Percentiles rank a stretch among this genome's conserved stretches.
Conservation (phyloP, 2,888 invertebrate species). For the Palloptera scutellata region DNA sequence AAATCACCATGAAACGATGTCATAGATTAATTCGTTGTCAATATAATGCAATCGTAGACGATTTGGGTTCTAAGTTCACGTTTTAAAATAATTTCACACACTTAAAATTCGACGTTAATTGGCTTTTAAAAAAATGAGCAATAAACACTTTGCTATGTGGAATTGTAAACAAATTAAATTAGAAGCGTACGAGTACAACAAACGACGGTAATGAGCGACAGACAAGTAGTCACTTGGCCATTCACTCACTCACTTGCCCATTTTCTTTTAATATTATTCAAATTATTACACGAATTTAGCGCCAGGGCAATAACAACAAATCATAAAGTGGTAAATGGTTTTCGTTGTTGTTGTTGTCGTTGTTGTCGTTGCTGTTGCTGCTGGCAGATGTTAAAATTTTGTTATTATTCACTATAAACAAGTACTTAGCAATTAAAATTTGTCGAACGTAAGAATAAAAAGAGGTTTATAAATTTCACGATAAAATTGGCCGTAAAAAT, state of each 20-base stretch:
- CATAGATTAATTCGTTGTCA: conserved; percentile 35
- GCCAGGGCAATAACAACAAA: conserved; percentile 30
- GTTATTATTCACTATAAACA: conserved; percentile 38
- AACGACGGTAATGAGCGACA: too few species aligned
- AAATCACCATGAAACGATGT: conserved; percentile 48
- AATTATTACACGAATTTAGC: conserved; percentile 21
- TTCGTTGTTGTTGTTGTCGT: conserved; percentile 6
- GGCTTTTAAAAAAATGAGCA: conserved; percentile 28
- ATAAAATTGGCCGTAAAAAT: conserved; percentile 1
- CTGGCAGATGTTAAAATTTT: conserved; percentile 18
- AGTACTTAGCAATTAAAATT: conserved; percentile 31
- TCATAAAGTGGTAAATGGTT: conserved; percentile 25
- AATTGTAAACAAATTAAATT: neutral
- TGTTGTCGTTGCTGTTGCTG: conserved; percentile 8
- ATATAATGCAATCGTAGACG: neutral
- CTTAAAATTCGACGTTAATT: conserved; percentile 41
- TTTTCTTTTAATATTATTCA: conserved; percentile 14
- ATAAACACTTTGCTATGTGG: conserved; percentile 22
- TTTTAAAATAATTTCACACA: conserved; percentile 19
- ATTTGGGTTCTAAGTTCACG: neutral
- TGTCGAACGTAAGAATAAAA: conserved; percentile 16
- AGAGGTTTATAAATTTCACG: conserved; percentile 8
- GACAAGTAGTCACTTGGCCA: too few species aligned
- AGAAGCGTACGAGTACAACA: too few species aligned
- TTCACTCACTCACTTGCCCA: too few species aligned